Percentiles rank a stretch among this genome's conserved stretches.
Conservation (phyloP, 2,888 invertebrate genomes). For the Drosophila seclusa region DNA sequence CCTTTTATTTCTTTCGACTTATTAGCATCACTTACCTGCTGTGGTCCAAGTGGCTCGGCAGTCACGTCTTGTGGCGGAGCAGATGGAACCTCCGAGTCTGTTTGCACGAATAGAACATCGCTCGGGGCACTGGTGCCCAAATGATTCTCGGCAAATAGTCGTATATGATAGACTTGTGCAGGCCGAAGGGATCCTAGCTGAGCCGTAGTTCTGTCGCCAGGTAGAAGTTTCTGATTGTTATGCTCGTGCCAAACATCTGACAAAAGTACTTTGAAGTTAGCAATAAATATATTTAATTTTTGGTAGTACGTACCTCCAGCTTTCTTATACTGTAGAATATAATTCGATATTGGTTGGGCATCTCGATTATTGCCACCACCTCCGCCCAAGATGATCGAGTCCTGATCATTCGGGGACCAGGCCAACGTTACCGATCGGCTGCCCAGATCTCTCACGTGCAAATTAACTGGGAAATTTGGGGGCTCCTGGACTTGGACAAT, state of each 20-base stretch:
- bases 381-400: slow-evolving; percentile 74
- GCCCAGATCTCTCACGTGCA: slow-evolving; percentile 86
- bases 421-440: slow-evolving; percentile 87
- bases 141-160: slow-evolving; percentile 88
- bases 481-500: slow-evolving; percentile 86
- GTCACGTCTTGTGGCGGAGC: slow-evolving; percentile 89
- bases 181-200: slow-evolving; percentile 87
- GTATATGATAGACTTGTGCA: slow-evolving; percentile 87
- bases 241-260: slow-evolving; percentile 87
- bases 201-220: slow-evolving; percentile 86
- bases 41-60: slow-evolving; percentile 89
- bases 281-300: neutral
- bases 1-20: neutral
- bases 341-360: slow-evolving; percentile 86
- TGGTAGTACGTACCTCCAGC: slow-evolving; percentile 85
- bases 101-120: slow-evolving; percentile 86
- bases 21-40: slow-evolving; percentile 84
- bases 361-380: slow-evolving; percentile 80
- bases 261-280: neutral
- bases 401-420: slow-evolving; percentile 86
- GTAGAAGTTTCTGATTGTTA: slow-evolving; percentile 86
- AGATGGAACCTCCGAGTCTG: slow-evolving; percentile 88
- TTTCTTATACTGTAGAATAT: slow-evolving; percentile 87
- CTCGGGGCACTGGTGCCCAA: slow-evolving; percentile 87
- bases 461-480: slow-evolving; percentile 87